A percentile compares a stretch with the other conserved stretches of the same genome.
Evolutionary conservation across 2,113 vertebrate species (phyloP).

Genomic region (Etheostoma spectabile): DNA sequence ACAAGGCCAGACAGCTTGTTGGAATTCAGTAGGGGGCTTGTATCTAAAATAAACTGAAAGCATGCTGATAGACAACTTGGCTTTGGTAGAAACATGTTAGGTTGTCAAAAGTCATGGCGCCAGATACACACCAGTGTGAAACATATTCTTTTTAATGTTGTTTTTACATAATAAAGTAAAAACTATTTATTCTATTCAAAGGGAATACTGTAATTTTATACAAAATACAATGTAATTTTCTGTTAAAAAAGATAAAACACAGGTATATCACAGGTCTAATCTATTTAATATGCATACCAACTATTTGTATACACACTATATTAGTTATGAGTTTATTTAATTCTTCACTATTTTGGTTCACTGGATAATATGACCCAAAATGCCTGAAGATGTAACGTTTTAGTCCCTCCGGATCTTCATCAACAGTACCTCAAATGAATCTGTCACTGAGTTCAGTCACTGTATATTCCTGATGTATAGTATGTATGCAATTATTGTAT

Average conservation of each 20-base stretch:
- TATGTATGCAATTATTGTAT: no score
- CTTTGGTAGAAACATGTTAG: slow-evolving; percentile 34
- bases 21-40: slow-evolving; percentile 52
- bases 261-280: not conserved
- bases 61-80: slow-evolving; percentile 56
- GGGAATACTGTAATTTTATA: not conserved
- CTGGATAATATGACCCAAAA: slow-evolving; percentile 1
- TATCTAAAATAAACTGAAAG: slow-evolving; percentile 62
- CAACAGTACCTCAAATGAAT: no score
- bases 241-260: not conserved
- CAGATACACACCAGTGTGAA: not conserved
- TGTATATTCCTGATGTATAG: no score
- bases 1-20: slow-evolving; percentile 68
- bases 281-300: not conserved
- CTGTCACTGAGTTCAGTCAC: no score
- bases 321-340: not conserved
- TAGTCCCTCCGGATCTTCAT: no score
- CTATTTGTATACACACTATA: not conserved
- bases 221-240: not conserved
- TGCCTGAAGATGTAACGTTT: not conserved
- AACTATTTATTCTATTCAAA: not conserved
- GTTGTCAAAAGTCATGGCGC: slow-evolving; percentile 39
- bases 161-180: not conserved
- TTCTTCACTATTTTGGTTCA: not conserved
- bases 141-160: slow-evolving; percentile 9